Conservation (phyloP, 2,888 invertebrate species). For the Macaria notata region DNA sequence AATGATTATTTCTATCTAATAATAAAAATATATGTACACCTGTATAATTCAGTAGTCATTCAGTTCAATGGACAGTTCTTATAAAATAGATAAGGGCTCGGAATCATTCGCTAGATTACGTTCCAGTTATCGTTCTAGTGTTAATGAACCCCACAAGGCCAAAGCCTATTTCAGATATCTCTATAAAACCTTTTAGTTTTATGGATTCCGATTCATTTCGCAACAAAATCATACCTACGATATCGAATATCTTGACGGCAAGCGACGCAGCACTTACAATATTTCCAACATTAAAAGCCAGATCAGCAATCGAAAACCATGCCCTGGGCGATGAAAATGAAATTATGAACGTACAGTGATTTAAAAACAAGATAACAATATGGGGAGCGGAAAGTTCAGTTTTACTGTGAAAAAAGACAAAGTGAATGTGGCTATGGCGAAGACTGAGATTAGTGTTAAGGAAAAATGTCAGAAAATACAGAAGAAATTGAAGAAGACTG, state of each 20-base stretch:
- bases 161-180: constrained; percentile 67
- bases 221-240: constrained; percentile 68
- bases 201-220: constrained; percentile 69
- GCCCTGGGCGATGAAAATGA: constrained; percentile 51
- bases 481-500: constrained; percentile 78
- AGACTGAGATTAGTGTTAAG: constrained; percentile 77
- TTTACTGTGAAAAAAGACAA: constrained; percentile 71
- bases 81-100: constrained; percentile 48
- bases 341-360: constrained; percentile 44
- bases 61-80: constrained; percentile 15
- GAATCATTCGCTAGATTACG: constrained; percentile 71
- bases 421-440: constrained; percentile 57
- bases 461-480: constrained; percentile 73
- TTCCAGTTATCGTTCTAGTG: constrained; percentile 65
- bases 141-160: constrained; percentile 77
- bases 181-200: constrained; percentile 78
- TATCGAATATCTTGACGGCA: constrained; percentile 73
- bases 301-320: constrained; percentile 44
- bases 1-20: neutral
- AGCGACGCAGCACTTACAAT: constrained; percentile 53
- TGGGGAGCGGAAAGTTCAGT: constrained; percentile 76
- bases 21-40: neutral
- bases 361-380: constrained; percentile 59
- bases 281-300: constrained; percentile 52
- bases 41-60: constrained; percentile 11